Evolutionary conservation across 1,140 invertebrate genomes (phyloP).

Genomic region (Sycobia sp.): DNA sequence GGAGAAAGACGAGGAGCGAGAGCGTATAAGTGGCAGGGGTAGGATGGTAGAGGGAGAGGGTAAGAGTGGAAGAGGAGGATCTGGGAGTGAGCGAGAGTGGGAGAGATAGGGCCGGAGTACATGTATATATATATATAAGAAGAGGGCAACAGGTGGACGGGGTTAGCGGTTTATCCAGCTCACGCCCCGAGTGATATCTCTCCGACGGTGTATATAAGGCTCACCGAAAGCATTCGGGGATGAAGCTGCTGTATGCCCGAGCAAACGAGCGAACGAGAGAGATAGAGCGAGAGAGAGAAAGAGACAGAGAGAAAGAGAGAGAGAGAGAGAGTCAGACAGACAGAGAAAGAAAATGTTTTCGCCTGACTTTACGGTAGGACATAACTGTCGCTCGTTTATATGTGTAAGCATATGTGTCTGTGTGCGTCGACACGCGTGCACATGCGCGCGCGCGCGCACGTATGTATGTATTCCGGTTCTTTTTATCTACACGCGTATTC

Average conservation of each 20-base stretch:
- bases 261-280: too few relatives aligned
- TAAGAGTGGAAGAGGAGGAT: background rate
- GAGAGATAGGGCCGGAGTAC: slow-evolving; percentile 14
- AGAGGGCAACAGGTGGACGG: slow-evolving; percentile 61
- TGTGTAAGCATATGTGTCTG: too few relatives aligned
- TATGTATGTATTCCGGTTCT: too few relatives aligned
- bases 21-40: background rate
- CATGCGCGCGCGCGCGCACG: too few relatives aligned
- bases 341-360: slow-evolving; percentile 1
- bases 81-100: slow-evolving; percentile 2
- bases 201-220: slow-evolving; percentile 37
- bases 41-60: background rate
- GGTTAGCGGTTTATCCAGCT: slow-evolving; percentile 59
- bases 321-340: too few relatives aligned
- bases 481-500: too few relatives aligned
- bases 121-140: too few relatives aligned
- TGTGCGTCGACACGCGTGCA: too few relatives aligned
- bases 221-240: background rate
- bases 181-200: slow-evolving; percentile 51
- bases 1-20: slow-evolving; percentile 22
- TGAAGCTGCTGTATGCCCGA: too few relatives aligned
- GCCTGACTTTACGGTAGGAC: background rate
- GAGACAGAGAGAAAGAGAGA: too few relatives aligned
- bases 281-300: too few relatives aligned
- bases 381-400: background rate